Conservation (phyloP, 2,888 invertebrate genomes). For the Cantharis lateralis region DNA sequence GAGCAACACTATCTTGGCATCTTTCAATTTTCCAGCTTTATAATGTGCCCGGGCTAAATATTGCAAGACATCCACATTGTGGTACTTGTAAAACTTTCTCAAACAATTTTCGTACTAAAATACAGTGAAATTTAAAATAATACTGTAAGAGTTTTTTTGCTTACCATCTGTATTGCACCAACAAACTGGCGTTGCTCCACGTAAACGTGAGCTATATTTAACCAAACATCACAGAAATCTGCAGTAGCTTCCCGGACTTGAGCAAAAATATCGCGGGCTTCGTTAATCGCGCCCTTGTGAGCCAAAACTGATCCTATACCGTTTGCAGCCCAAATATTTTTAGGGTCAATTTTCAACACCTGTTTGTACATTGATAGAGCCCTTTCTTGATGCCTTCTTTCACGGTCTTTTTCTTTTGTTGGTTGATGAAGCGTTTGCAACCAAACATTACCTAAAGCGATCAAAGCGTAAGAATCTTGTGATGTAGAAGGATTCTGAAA, state of each 20-base stretch:
- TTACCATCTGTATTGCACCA: conserved; percentile 96
- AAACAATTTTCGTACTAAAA: conserved; percentile 96
- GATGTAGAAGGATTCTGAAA: conserved; percentile 73
- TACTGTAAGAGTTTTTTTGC: not conserved
- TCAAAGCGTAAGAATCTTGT: conserved; percentile 92
- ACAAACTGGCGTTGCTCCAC: conserved; percentile 98
- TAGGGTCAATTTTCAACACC: conserved; percentile 87
- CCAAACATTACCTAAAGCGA: conserved; percentile 98
- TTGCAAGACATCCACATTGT: conserved; percentile 93
- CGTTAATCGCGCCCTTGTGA: conserved; percentile 88
- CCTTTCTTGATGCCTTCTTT: conserved; percentile 93
- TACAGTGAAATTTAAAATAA: conserved; percentile 12
- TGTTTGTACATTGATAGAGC: conserved; percentile 92
- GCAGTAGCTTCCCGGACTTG: conserved; percentile 98
- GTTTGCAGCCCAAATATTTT: conserved; percentile 99
- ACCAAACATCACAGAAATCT: conserved; percentile 98
- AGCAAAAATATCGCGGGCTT: conserved; percentile 98
- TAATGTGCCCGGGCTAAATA: conserved; percentile 94
- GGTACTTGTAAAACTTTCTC: conserved; percentile 93
- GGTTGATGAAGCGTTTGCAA: conserved; percentile 95
- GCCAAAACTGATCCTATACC: conserved; percentile 97
- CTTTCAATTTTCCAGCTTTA: conserved; percentile 85
- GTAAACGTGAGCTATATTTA: conserved; percentile 99
- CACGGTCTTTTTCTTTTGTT: conserved; percentile 91
- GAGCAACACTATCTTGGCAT: conserved; percentile 84